Percentiles rank a stretch among this genome's conserved stretches.
phyloP scores from a whole-genome alignment of 2,797 vertebrate species.

The Leucoraja ocellata region DNA sequence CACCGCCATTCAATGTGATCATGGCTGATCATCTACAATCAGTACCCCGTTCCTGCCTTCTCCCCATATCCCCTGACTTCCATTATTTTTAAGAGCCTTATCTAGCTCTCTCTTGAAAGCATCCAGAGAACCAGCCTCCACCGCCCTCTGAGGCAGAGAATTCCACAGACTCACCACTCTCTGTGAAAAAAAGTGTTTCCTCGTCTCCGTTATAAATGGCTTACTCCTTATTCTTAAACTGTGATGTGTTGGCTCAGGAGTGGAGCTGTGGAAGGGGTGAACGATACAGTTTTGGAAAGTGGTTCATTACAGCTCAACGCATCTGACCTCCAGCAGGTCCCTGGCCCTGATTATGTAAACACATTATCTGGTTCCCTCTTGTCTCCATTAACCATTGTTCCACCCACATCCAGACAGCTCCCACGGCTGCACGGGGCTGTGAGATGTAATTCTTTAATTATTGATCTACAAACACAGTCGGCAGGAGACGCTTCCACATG shows the following conservation, averaged over 20 bases:
- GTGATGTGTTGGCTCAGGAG: neutral
- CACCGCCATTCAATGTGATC: no score
- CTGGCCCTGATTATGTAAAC: neutral
- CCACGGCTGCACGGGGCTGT: neutral
- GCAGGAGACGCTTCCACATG: neutral
- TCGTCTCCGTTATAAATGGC: no score
- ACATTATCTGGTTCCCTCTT: neutral
- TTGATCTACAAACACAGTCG: neutral
- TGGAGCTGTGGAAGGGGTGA: neutral
- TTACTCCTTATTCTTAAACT: no score
- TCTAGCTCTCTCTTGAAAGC: no score
- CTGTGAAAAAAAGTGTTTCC: no score
- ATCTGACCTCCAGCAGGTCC: neutral
- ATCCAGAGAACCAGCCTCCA: no score
- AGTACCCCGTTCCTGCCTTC: no score
- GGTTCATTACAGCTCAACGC: neutral
- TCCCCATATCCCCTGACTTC: no score
- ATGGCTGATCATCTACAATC: no score
- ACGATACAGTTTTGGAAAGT: rapidly evolving
- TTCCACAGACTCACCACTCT: no score
- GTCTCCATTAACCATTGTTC: slow-evolving; percentile 4
- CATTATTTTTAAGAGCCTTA: no score
- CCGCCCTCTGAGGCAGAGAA: no score
- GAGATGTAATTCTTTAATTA: slow-evolving; percentile 7
- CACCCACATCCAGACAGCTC: neutral